Conservation (phyloP, 2,113 vertebrate genomes). For the Suricata suricatta region DNA sequence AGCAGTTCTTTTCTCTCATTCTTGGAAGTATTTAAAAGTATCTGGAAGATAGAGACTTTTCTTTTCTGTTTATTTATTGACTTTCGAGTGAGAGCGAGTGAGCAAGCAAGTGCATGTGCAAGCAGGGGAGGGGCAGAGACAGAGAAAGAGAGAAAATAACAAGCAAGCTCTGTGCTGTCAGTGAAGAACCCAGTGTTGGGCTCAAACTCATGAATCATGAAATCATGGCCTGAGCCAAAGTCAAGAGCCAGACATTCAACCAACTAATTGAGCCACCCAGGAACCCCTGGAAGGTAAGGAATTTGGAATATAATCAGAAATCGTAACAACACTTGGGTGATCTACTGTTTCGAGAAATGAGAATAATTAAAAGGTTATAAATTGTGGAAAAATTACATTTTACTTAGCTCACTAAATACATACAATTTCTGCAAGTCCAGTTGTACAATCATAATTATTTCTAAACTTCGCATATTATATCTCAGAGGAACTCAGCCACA, state of each 20-base stretch:
- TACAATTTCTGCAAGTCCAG: not conserved
- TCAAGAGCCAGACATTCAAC: too few species aligned
- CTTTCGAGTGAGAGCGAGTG: too few species aligned
- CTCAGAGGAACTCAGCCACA: not conserved
- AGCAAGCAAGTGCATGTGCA: too few species aligned
- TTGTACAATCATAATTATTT: not conserved
- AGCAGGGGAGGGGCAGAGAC: too few species aligned
- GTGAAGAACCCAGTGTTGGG: too few species aligned
- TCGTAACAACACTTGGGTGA: not conserved
- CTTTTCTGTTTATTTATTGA: too few species aligned
- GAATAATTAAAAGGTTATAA: not conserved
- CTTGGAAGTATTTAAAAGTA: not conserved
- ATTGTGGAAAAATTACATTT: not conserved
- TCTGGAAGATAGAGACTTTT: not conserved
- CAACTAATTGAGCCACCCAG: too few species aligned
- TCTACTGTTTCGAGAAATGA: not conserved
- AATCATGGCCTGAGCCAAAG: too few species aligned
- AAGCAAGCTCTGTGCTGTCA: too few species aligned
- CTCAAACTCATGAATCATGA: too few species aligned
- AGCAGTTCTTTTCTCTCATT: not conserved
- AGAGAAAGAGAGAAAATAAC: too few species aligned
- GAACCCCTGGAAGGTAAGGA: too few species aligned
- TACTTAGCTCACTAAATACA: not conserved
- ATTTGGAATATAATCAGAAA: not conserved
- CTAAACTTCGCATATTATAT: not conserved